A percentile compares a stretch with the other conserved stretches of the same genome.
phyloP scores from a whole-genome alignment of 2,113 vertebrate species.

The Puma concolor region DNA sequence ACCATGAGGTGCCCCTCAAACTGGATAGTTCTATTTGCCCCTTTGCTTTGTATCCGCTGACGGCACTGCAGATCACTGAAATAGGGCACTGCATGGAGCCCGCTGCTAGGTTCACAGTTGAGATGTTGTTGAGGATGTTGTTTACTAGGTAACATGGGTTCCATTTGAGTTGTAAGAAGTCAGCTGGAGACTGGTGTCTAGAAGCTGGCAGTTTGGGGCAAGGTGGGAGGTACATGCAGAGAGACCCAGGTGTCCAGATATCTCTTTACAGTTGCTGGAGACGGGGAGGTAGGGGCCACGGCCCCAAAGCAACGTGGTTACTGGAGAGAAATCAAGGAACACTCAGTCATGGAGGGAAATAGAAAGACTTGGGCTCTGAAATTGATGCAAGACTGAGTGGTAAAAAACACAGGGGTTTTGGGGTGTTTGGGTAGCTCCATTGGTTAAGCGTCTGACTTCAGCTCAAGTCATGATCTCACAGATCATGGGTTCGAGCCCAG shows the following conservation, averaged over 20 bases:
- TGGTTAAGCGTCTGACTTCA: too few relatives aligned
- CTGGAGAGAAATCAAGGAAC: not conserved
- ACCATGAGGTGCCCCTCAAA: too few relatives aligned
- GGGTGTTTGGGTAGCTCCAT: too few relatives aligned
- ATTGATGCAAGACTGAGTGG: not conserved
- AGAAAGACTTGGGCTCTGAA: not conserved
- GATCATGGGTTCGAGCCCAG: too few relatives aligned
- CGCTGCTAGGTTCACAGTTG: not conserved
- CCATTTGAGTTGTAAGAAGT: too few relatives aligned
- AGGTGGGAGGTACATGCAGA: accelerated
- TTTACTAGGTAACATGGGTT: accelerated
- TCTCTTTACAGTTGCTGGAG: not conserved
- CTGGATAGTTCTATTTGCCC: not conserved
- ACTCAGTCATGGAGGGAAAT: not conserved
- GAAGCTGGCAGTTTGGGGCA: not conserved
- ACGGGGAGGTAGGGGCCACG: accelerated
- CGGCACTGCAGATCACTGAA: not conserved
- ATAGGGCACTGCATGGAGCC: not conserved
- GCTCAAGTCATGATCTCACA: too few relatives aligned
- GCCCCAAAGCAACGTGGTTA: not conserved
- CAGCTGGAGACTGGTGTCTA: accelerated
- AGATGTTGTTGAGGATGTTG: not conserved
- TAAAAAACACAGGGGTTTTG: not conserved
- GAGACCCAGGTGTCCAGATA: accelerated
- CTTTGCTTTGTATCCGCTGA: too few relatives aligned